These are phyloP conservation scores for Cotesia chilonis DNA, from an alignment of 1,140 invertebrate species.

Conservation along the genomic window DNA sequence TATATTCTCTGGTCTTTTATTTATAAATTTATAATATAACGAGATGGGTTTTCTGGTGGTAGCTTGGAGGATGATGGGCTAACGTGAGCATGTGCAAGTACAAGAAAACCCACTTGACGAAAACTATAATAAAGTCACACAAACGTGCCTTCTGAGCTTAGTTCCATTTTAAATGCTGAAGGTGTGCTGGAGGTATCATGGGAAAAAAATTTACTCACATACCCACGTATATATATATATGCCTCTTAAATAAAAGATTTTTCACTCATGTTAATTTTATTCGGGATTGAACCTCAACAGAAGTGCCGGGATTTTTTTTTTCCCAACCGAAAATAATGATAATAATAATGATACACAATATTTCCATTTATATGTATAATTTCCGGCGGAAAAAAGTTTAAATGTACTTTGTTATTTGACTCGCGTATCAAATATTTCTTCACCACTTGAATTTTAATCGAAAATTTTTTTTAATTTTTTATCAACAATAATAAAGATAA, in stretches of 20 bases:
- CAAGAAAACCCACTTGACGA: constrained; percentile 10
- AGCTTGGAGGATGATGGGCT: too few relatives aligned
- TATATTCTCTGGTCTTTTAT: too few relatives aligned
- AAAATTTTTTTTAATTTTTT: too few relatives aligned
- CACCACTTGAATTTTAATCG: not conserved
- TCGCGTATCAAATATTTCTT: constrained; percentile 2
- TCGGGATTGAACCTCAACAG: not conserved
- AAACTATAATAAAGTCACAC: constrained; percentile 4
- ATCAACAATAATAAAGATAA: not conserved
- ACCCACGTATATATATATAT: too few relatives aligned
- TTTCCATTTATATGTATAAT: constrained; percentile 11
- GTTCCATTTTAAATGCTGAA: constrained; percentile 1
- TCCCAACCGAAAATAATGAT: not conserved
- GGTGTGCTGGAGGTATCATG: not conserved
- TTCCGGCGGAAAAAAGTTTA: not conserved
- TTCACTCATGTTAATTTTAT: not conserved
- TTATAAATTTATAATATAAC: too few relatives aligned
- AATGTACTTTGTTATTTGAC: not conserved
- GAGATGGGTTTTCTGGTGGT: too few relatives aligned
- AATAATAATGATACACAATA: constrained; percentile 2
- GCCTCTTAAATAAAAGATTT: too few relatives aligned
- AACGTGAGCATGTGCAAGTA: not conserved
- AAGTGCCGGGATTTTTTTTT: constrained; percentile 1
- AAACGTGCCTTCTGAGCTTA: not conserved
- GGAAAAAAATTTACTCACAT: too few relatives aligned